Evolutionary conservation across 2,797 vertebrate species (phyloP).

Genomic region (Xiphorhynchus erythropygius): DNA sequence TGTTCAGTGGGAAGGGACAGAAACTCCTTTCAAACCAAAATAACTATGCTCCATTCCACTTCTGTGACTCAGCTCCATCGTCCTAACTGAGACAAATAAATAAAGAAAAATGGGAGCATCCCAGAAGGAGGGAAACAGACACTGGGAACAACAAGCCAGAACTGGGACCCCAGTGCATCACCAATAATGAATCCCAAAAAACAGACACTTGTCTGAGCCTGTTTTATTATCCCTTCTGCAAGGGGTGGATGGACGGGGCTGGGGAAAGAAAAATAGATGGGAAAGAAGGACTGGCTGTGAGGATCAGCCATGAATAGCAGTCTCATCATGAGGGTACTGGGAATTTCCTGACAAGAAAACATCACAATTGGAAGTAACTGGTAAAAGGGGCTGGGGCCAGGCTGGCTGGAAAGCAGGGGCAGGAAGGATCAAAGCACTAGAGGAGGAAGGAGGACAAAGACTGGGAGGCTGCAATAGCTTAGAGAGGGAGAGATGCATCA

Average conservation of each 20-base stretch:
- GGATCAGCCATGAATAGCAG: neutral
- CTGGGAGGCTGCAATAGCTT: constrained; percentile 8
- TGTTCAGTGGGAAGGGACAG: constrained; percentile 44
- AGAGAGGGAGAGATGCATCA: constrained; percentile 45
- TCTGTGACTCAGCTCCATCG: constrained; percentile 15
- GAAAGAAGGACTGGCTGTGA: neutral
- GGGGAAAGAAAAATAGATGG: neutral
- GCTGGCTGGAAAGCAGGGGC: neutral
- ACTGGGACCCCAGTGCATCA: neutral
- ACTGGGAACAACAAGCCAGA: neutral
- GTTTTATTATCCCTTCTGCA: neutral
- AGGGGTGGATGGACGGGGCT: neutral
- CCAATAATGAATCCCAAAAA: neutral
- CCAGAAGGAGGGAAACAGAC: neutral
- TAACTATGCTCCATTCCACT: neutral
- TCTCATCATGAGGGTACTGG: rapidly evolving
- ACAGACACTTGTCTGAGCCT: neutral
- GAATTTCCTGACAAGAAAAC: neutral
- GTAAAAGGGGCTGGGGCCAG: neutral
- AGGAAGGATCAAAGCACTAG: constrained; percentile 45
- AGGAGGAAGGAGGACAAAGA: constrained; percentile 55
- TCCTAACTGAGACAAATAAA: constrained; percentile 19
- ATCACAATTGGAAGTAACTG: neutral
- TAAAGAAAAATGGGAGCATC: neutral
- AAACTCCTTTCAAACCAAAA: constrained; percentile 44